Evolutionary conservation across 2,888 invertebrate genomes (phyloP).

Genomic region (Cryptocephalus moraei): DNA sequence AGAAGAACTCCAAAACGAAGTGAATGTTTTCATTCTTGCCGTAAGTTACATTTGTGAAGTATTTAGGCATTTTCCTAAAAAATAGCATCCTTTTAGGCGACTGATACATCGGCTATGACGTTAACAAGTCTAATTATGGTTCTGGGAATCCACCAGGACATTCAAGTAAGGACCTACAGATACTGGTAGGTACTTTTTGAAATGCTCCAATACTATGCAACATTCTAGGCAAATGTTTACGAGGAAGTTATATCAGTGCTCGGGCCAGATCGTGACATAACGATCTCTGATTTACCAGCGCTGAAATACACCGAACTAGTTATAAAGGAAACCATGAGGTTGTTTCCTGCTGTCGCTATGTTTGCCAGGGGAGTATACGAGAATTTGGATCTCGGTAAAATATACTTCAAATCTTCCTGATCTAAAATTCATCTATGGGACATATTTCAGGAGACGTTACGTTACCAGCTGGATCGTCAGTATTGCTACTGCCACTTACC

Average conservation of each 20-base stretch:
- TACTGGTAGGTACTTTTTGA: too few relatives aligned
- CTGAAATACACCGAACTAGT: constrained; percentile 12
- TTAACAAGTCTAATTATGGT: too few relatives aligned
- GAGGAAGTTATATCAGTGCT: neutral
- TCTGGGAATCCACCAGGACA: too few relatives aligned
- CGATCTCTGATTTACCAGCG: constrained; percentile 4
- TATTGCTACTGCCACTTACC: neutral
- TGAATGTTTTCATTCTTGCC: too few relatives aligned
- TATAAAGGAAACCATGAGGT: constrained; percentile 13
- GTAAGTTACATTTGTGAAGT: too few relatives aligned
- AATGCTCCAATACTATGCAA: neutral
- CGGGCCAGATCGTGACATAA: constrained; percentile 1
- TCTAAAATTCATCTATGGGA: too few relatives aligned
- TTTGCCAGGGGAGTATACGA: neutral
- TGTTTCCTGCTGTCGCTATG: constrained; percentile 9
- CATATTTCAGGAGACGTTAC: neutral
- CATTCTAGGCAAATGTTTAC: neutral
- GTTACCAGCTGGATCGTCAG: neutral
- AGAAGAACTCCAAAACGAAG: too few relatives aligned
- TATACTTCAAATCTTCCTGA: neutral
- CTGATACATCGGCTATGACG: too few relatives aligned
- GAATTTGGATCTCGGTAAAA: constrained; percentile 13
- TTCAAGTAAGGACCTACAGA: too few relatives aligned
- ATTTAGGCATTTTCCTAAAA: too few relatives aligned
- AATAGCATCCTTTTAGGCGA: too few relatives aligned